These are phyloP conservation scores for Pedionomus torquatus DNA, from an alignment of 2,113 vertebrate genomes.

Conservation along the genomic window DNA sequence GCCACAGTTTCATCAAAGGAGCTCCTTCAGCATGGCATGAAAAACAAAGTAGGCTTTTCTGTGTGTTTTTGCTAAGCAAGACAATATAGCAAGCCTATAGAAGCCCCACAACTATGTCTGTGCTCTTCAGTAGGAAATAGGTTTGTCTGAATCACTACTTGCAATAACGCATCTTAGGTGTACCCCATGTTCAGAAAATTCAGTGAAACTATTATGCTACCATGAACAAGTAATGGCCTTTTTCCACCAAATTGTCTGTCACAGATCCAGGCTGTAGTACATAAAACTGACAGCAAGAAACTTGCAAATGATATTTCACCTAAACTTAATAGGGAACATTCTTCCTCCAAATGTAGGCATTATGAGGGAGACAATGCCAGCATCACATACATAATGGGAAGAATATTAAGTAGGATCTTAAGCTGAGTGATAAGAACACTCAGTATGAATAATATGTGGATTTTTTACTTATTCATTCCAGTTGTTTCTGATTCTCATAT, in stretches of 20 bases:
- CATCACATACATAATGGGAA: neutral
- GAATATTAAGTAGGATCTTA: neutral
- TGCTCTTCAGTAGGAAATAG: neutral
- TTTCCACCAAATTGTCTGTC: neutral
- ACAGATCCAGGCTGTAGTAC: neutral
- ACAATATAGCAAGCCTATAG: neutral
- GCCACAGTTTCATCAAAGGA: neutral
- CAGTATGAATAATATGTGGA: neutral
- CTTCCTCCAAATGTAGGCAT: neutral
- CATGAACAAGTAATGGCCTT: neutral
- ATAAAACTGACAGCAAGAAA: neutral
- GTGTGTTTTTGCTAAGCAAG: neutral
- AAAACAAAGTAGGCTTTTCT: neutral
- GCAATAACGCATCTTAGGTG: neutral
- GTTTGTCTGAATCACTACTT: neutral
- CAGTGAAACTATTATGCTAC: neutral
- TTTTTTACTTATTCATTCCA: neutral
- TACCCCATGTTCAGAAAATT: neutral
- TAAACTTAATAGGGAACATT: neutral
- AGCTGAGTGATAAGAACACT: neutral
- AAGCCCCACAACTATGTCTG: neutral
- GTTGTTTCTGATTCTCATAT: neutral
- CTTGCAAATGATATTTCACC: neutral
- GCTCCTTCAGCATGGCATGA: neutral
- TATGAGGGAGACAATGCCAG: neutral